phyloP scores from a whole-genome alignment of 2,113 vertebrate species.

The Etheostoma cragini region DNA sequence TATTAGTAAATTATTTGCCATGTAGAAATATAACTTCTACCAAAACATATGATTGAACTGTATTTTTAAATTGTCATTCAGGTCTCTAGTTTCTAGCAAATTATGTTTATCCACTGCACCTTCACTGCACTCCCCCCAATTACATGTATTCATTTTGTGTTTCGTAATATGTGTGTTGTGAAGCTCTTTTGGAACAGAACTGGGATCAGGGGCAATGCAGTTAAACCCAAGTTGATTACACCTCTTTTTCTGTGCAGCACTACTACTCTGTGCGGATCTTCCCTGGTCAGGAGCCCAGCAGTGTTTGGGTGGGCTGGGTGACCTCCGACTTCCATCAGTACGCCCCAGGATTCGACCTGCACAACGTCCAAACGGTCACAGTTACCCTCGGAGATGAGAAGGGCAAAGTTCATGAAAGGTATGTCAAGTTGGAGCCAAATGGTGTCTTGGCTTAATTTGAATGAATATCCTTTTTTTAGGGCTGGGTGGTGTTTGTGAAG shows the following conservation, averaged over 20 bases:
- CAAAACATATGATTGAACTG: too few species aligned
- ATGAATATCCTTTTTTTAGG: background rate
- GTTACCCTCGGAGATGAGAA: slow-evolving; percentile 97
- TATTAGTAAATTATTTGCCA: too few species aligned
- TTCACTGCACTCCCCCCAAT: too few species aligned
- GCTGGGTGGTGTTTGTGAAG: too few species aligned
- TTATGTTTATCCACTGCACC: background rate
- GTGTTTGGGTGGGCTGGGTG: slow-evolving; percentile 98
- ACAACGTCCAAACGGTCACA: slow-evolving; percentile 93
- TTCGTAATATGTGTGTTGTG: background rate
- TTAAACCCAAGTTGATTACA: background rate
- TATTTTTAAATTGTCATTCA: too few species aligned
- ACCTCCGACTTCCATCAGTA: slow-evolving; percentile 97
- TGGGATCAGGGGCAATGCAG: background rate
- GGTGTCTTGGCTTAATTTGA: too few species aligned
- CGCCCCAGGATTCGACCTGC: slow-evolving; percentile 91
- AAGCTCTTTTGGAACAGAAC: background rate
- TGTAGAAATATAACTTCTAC: too few species aligned
- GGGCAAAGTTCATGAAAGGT: slow-evolving; percentile 98
- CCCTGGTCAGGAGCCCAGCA: slow-evolving; percentile 95
- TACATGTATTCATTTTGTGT: background rate
- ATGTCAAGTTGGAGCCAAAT: slow-evolving; percentile 55
- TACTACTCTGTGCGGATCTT: slow-evolving; percentile 97
- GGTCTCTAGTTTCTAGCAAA: background rate
- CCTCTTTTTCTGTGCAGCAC: slow-evolving; percentile 83